Evolutionary conservation across 2,888 invertebrate genomes (phyloP), one percentile per base, ranked within the genome.

Genomic region (Troides oblongomaculatus): DNA sequence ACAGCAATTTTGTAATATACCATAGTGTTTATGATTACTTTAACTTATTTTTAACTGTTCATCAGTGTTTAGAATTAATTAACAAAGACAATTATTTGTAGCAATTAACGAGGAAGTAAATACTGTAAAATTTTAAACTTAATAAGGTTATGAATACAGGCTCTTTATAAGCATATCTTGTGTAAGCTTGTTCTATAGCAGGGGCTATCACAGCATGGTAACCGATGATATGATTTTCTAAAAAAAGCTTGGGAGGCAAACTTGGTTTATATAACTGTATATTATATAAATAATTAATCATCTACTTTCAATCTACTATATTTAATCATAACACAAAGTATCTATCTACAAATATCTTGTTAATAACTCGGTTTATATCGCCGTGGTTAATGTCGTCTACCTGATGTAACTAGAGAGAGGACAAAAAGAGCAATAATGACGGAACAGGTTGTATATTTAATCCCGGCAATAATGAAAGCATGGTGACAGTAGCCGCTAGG

Each of bases 401-500:
- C 1, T 8, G 57, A 21, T 18, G 50, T 17, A 14, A 50, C 5
- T 18, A 57, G 21, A 57, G 57, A 21, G 23, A 30, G 7, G 65
- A 66, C 50, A 65, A 46, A 59, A 60, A 60, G 60, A 30, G 30
- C 36, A 60, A 25, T 60, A 36, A 36, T 60, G 30, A 36, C 30
- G 7, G 21, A 64, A 64, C 61, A 61, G 69, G 57, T 65, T 58
- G 61, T 61, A 58, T 53, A 62, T 70, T 59, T 59, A 67, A 61
- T 64, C 67, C 63, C 63, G 61, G 43, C 56, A 64, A 64, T 56
- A 61, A 53, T n/a, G 25, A 50, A 63, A 50, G 62, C 59, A 39
- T 64, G 64, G 63, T 63, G 61, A 61, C 64, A 50, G 56, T 46
- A 56, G 63, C 64, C 30, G 63, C 63, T 64, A 70, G 70, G 70